Percentiles rank a stretch among this genome's conserved stretches.
Conservation (phyloP, 1,140 invertebrate species). For the Galendromus occidentalis region DNA sequence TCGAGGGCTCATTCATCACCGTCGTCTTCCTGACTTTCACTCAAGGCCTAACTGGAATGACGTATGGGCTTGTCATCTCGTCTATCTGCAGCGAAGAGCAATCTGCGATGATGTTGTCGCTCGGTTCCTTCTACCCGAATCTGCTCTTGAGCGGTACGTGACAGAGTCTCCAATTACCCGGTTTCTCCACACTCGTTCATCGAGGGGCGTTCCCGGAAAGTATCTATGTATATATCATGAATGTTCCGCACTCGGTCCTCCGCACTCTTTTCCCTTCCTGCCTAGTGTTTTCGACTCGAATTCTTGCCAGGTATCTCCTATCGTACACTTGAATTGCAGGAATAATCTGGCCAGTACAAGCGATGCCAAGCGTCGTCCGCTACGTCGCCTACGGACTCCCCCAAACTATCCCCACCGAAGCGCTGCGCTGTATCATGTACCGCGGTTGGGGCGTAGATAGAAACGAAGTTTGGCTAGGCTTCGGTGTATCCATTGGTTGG, state of each 20-base stretch:
- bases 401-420: constrained; percentile 69
- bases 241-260: too few relatives aligned
- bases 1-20: constrained; percentile 49
- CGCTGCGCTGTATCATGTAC: constrained; percentile 64
- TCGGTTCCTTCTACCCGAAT: constrained; percentile 80
- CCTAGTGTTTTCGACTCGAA: too few relatives aligned
- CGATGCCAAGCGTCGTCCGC: constrained; percentile 62
- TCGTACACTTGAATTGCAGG: constrained; percentile 33
- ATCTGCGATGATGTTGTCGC: constrained; percentile 71
- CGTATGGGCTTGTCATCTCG: constrained; percentile 72
- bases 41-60: constrained; percentile 72
- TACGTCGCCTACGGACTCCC: constrained; percentile 65
- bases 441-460: constrained; percentile 64
- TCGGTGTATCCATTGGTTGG: constrained; percentile 63
- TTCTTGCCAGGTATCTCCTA: too few relatives aligned
- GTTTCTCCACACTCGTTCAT: too few relatives aligned
- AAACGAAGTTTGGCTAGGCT: constrained; percentile 65
- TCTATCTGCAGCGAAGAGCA: constrained; percentile 66
- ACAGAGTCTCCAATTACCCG: too few relatives aligned
- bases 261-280: too few relatives aligned
- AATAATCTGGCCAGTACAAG: constrained; percentile 71
- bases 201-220: too few relatives aligned
- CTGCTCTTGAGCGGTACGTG: constrained; percentile 62
- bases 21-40: constrained; percentile 52
- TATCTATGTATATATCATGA: constrained; percentile 1